A percentile compares a stretch with the other conserved stretches of the same genome.
Evolutionary conservation across 2,113 vertebrate genomes (phyloP).

Genomic region (Sorex fumeus): DNA sequence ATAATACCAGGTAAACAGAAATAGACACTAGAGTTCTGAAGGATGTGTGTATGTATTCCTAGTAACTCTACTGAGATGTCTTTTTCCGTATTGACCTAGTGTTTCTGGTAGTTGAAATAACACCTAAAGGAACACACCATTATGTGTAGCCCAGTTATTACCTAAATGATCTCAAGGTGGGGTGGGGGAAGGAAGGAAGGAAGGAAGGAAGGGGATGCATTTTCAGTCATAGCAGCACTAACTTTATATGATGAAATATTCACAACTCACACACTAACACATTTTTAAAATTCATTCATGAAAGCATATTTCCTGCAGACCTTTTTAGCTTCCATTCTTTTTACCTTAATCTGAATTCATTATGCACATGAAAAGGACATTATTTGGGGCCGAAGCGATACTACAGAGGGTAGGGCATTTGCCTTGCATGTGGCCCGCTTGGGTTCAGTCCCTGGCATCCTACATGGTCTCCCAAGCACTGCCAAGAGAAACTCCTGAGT

Average conservation of each 20-base stretch:
- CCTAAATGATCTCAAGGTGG: neutral
- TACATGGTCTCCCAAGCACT: too few species aligned
- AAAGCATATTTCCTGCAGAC: slow-evolving; percentile 1
- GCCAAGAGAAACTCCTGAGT: too few species aligned
- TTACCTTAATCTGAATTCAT: slow-evolving; percentile 60
- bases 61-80: neutral
- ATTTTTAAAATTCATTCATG: slow-evolving; percentile 22
- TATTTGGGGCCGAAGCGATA: too few species aligned
- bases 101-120: slow-evolving; percentile 53
- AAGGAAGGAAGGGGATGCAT: neutral
- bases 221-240: slow-evolving; percentile 34
- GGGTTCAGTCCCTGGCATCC: too few species aligned
- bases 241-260: neutral
- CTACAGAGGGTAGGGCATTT: too few species aligned
- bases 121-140: neutral
- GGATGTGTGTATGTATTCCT: neutral
- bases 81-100: neutral
- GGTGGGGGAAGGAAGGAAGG: neutral
- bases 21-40: neutral
- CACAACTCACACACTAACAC: slow-evolving; percentile 15
- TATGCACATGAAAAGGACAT: neutral
- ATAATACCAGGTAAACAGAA: neutral
- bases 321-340: neutral
- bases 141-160: neutral
- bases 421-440: too few species aligned